These are phyloP conservation scores for Apteryx owenii DNA, from an alignment of 2,113 vertebrate genomes.

Conservation along the genomic window DNA sequence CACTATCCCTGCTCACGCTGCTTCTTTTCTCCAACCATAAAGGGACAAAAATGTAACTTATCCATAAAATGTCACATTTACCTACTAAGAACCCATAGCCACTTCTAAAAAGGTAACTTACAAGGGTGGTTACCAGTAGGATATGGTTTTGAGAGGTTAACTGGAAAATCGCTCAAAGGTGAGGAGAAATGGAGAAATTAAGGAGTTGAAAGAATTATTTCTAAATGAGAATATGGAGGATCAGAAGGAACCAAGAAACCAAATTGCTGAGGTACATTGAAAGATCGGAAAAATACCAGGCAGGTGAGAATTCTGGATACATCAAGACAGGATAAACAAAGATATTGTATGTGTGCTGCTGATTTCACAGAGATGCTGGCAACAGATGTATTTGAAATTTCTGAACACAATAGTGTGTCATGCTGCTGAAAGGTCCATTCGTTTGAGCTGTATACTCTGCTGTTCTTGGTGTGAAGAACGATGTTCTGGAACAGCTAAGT, in stretches of 20 bases:
- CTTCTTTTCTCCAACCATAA: background rate
- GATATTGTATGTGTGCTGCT: background rate
- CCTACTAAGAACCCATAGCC: background rate
- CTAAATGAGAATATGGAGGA: background rate
- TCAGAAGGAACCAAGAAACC: background rate
- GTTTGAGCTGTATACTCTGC: background rate
- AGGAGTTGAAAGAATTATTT: background rate
- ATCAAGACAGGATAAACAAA: background rate
- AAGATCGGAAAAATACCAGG: background rate
- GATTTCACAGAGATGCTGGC: background rate
- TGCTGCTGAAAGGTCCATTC: background rate
- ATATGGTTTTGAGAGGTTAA: constrained; percentile 21
- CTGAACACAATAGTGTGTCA: background rate
- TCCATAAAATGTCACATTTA: constrained; percentile 17
- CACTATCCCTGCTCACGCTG: background rate
- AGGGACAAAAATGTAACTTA: background rate
- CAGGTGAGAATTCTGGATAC: background rate
- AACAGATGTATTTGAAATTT: background rate
- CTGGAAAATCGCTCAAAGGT: background rate
- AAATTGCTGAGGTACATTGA: background rate
- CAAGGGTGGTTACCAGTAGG: background rate
- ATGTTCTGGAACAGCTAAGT: background rate
- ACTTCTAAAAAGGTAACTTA: constrained; percentile 31
- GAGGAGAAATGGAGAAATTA: background rate
- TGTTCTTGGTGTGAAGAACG: background rate